Conservation (phyloP, 1,140 invertebrate species). For the Tetragnatha versicolor region DNA sequence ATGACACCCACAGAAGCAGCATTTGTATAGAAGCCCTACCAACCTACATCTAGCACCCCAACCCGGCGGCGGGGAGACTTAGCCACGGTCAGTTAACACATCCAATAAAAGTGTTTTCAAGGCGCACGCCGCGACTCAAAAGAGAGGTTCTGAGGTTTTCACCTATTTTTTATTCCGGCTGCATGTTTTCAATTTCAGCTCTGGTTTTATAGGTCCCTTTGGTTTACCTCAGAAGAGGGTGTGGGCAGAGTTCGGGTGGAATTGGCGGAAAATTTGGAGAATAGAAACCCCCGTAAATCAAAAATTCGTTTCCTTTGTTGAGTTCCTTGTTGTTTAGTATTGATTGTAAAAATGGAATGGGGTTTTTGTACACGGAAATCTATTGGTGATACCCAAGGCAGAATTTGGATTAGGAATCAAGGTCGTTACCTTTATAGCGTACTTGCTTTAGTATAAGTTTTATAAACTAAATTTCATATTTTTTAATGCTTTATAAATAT, state of each 20-base stretch:
- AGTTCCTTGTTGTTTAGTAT: not conserved
- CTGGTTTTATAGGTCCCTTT: not conserved
- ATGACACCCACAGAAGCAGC: not conserved
- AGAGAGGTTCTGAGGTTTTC: not conserved
- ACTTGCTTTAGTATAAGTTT: too few species aligned
- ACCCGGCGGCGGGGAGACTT: not conserved
- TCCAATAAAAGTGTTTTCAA: not conserved
- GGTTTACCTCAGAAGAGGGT: not conserved
- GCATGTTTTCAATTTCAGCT: not conserved
- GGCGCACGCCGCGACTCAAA: not conserved
- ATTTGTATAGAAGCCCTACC: not conserved
- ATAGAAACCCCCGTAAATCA: not conserved
- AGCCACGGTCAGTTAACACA: constrained; percentile 25
- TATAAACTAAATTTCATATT: too few species aligned
- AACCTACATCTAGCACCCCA: too few species aligned
- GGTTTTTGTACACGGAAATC: too few species aligned
- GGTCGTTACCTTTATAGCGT: too few species aligned
- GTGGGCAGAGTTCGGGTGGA: not conserved
- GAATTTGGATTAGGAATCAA: too few species aligned
- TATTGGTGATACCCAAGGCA: too few species aligned
- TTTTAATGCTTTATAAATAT: too few species aligned
- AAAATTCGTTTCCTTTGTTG: not conserved
- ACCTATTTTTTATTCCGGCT: not conserved
- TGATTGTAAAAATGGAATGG: too few species aligned
- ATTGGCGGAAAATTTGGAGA: not conserved